Evolutionary conservation across 2,888 invertebrate genomes (phyloP), one percentile per base, ranked within the genome.

Genomic region (Drosophila histrio): DNA sequence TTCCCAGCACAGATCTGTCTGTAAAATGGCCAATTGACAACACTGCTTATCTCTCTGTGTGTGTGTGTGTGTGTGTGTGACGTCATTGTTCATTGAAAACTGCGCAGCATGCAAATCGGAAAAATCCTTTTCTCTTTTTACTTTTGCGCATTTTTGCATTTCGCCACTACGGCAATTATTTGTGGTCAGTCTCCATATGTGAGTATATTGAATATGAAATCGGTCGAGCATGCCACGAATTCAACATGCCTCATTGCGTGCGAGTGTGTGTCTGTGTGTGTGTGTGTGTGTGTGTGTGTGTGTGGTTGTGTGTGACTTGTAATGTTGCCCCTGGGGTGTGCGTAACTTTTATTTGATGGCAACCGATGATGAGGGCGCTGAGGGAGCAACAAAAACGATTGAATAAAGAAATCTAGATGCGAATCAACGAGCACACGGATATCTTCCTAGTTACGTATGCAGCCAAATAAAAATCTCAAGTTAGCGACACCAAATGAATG

Each of bases 261-360:
- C 24, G 54, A 39, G n/a, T 56, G 6, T 9, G 3, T 13, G 32
- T 2, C 15, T n/a, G 17, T n/a, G 19, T 26, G 13, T 17, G 24
- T 34, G 26, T n/a, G 21, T 49, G 26, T 46, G 19, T 26, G 34
- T 28, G 13, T 30, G 11, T 46, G 15, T 43, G 39, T 17, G 17
- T 9, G 47, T 21, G 50, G 21, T 57, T 36, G 44, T 54, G 52
- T 62, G 36, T 59, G 56, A 9, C 54, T 46, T 60, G 70, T 71
- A 77, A 85, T 82, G 77, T 79, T 72, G 80, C 74, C 88, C 79
- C 82, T 54, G 71, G 88, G 88, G 87, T 86, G 80, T 81, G 79
- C 79, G 82, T 86, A 87, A 89, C 81, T 88, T 89, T 88, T 89
- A 89, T 89, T 89, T 88, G 84, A 88, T 89, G 86, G 80, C 77